phyloP scores from a whole-genome alignment of 2,888 invertebrate genomes.

The Pteria penguin region DNA sequence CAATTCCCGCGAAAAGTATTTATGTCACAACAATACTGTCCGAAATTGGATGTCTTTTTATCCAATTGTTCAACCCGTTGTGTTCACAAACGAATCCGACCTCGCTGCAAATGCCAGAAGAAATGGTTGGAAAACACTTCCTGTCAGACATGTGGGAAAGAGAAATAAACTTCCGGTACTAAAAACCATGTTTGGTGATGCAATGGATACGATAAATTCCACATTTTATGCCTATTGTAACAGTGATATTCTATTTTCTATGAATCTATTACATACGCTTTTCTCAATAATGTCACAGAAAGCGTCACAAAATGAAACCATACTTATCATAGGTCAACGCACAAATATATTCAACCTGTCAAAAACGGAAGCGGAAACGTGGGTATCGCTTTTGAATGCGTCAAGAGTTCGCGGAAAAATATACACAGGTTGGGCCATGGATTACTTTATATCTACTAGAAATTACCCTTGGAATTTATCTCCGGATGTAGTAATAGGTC shows the following conservation, averaged over 20 bases:
- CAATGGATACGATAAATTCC: neutral
- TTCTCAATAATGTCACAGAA: neutral
- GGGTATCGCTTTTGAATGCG: slow-evolving; percentile 12
- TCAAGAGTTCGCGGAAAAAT: slow-evolving; percentile 37
- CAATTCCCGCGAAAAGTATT: neutral
- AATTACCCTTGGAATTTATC: slow-evolving; percentile 52
- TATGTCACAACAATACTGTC: neutral
- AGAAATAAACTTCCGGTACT: neutral
- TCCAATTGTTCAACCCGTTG: neutral
- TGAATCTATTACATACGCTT: neutral
- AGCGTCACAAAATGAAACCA: neutral
- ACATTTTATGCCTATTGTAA: neutral
- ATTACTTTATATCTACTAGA: slow-evolving; percentile 56
- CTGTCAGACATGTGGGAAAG: neutral
- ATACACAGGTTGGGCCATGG: slow-evolving; percentile 48
- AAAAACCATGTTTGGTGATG: neutral
- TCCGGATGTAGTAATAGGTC: slow-evolving; percentile 56
- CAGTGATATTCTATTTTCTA: neutral
- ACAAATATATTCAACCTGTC: slow-evolving; percentile 23
- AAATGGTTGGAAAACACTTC: neutral
- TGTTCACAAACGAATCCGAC: neutral
- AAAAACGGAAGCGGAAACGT: slow-evolving; percentile 18
- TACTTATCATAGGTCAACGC: neutral
- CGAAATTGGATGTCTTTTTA: neutral
- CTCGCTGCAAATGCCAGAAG: neutral